Evolutionary conservation across 2,113 vertebrate genomes (phyloP).

Genomic region (Alethe castanea): DNA sequence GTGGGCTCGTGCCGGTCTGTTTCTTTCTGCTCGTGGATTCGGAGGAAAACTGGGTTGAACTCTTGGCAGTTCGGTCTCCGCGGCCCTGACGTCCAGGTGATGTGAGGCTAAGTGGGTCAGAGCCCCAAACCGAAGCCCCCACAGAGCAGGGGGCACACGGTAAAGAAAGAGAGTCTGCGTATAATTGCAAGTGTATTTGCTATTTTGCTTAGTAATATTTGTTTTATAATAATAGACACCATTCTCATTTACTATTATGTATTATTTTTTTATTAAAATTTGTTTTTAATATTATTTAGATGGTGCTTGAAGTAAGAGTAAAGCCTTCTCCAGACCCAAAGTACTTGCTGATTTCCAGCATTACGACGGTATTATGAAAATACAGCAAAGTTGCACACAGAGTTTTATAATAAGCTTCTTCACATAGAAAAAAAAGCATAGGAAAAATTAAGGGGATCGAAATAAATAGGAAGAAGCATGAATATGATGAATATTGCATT

Average conservation of each 20-base stretch:
- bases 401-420: background rate
- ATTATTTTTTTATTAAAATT: background rate
- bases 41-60: background rate
- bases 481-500: accelerated
- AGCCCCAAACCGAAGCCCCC: background rate
- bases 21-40: accelerated
- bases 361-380: accelerated
- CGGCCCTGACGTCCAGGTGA: too few relatives aligned
- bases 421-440: accelerated
- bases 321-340: accelerated
- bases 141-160: background rate
- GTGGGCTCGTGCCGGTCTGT: accelerated
- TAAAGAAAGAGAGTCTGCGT: accelerated
- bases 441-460: background rate
- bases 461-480: background rate
- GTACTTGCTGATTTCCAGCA: accelerated
- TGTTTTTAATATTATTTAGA: accelerated
- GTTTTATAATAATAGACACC: too few relatives aligned
- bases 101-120: too few relatives aligned
- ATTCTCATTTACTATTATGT: background rate
- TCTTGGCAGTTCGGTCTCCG: background rate
- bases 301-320: accelerated
- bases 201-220: too few relatives aligned
- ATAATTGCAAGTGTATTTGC: too few relatives aligned
- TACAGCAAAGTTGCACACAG: accelerated